Base-by-base conservation (phyloP, 1,140 invertebrate genomes). In the Zaprionus ghesquierei region DNA sequence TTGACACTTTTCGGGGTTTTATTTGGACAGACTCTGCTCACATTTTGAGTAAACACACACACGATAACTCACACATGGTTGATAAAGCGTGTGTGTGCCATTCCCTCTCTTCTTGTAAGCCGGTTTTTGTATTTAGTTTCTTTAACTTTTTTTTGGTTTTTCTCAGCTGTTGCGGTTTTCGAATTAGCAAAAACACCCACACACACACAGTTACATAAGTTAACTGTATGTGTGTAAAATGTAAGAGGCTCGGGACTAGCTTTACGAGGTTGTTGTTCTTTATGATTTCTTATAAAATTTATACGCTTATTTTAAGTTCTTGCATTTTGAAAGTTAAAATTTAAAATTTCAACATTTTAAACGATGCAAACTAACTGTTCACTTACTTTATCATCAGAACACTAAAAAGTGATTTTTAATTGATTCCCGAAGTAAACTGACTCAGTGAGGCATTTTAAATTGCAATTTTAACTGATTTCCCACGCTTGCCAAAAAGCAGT, bases 1-100 rank as follows among this genome's bases (percentile, higher is more conserved):
- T 81, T 85, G 81, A 78, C 78, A 78, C 64, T 61, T 81, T 79
- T 56, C 54, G 54, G 53, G 68, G 41, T 44, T 64, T 72, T 79
- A 77, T 86, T 86, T 66, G 69, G 73, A 50, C 73, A 65, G 29
- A 35, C 38, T n/a, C n/a, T 31, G 33, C 31, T 50, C 23, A 20
- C 46, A 29, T 54, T 49, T 60, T 46, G 41, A 46, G 41, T 10
- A 46, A 22, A 31, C 25, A 50, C 53, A 53, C 29, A 33, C 50
- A 41, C 22, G n/a, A n/a, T n/a, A n/a, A n/a, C n/a, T 55, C 70
- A 81, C 55, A 29, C 25, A 65, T 8, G 27, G 1, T 9, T n/a
- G 12, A 20, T 3, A 61, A 33, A 33, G 46, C 23, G 46, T 54
- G 63, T 50, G 35, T 31, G 27, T n/a, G 64, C 54, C 55, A 59